Evolutionary conservation across 2,888 invertebrate genomes (phyloP).

Genomic region (Chloroclystis v-ata): DNA sequence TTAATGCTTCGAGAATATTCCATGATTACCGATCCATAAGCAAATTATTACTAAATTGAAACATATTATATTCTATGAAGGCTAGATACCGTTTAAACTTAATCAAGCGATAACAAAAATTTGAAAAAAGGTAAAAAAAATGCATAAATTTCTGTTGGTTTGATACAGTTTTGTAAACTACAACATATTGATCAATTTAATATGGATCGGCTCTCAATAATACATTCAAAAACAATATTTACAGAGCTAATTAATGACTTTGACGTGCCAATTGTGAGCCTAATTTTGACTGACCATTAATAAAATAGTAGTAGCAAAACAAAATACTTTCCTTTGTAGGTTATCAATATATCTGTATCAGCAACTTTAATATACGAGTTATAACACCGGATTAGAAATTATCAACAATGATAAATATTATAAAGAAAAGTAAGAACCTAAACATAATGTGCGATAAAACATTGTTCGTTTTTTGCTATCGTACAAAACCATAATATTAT

Average conservation of each 20-base stretch:
- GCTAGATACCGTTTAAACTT: too few relatives aligned
- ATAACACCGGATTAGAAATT: background rate
- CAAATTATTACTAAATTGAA: too few relatives aligned
- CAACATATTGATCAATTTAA: too few relatives aligned
- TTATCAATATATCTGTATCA: too few relatives aligned
- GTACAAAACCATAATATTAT: constrained; percentile 8
- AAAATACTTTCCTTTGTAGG: too few relatives aligned
- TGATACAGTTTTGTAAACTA: too few relatives aligned
- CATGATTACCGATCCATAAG: background rate
- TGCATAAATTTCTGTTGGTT: too few relatives aligned
- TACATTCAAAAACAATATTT: constrained; percentile 4
- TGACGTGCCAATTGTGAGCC: constrained; percentile 37
- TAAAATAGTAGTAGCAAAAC: too few relatives aligned
- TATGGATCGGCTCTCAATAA: background rate
- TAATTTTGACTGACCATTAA: constrained; percentile 35
- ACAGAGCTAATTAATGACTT: constrained; percentile 53
- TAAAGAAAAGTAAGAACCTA: background rate
- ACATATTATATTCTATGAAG: too few relatives aligned
- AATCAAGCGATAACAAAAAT: too few relatives aligned
- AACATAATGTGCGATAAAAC: background rate
- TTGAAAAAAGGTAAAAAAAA: too few relatives aligned
- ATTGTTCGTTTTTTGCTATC: constrained; percentile 6
- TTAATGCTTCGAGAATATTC: background rate
- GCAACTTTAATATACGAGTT: too few relatives aligned
- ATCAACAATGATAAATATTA: constrained; percentile 7